phyloP scores from a whole-genome alignment of 2,113 vertebrate species.

The Emydura subglobosa region DNA sequence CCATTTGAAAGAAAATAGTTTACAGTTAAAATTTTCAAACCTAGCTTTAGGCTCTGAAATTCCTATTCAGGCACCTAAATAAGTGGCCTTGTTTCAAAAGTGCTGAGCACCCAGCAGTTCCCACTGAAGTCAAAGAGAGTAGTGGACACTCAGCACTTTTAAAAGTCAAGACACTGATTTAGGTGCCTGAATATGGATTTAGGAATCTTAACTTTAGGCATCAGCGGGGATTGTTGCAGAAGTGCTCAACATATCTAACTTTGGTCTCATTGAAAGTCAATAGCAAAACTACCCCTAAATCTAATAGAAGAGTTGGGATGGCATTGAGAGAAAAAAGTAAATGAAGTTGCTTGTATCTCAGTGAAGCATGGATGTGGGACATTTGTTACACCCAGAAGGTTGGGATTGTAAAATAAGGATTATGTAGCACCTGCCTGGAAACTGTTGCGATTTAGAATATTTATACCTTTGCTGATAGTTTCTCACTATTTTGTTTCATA shows the following conservation, averaged over 20 bases:
- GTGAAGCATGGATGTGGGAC: not conserved
- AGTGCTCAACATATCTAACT: not conserved
- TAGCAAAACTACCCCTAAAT: not conserved
- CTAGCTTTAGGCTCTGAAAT: not conserved
- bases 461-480: not conserved
- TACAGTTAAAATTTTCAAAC: not conserved
- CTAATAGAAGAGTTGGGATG: not conserved
- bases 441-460: not conserved
- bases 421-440: not conserved
- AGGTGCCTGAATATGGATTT: not conserved
- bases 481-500: not conserved
- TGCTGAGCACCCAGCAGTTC: not conserved
- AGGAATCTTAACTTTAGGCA: not conserved
- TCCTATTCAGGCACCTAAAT: not conserved
- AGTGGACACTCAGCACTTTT: not conserved
- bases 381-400: not conserved
- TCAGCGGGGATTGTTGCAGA: not conserved
- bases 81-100: not conserved
- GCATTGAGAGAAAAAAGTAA: not conserved
- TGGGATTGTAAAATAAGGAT: not conserved
- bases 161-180: not conserved
- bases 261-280: not conserved
- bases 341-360: not conserved
- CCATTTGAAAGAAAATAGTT: not conserved
- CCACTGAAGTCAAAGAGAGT: not conserved